Evolutionary conservation across 1,140 invertebrate species (phyloP).

Genomic region (Rhopalosiphum maidis): DNA sequence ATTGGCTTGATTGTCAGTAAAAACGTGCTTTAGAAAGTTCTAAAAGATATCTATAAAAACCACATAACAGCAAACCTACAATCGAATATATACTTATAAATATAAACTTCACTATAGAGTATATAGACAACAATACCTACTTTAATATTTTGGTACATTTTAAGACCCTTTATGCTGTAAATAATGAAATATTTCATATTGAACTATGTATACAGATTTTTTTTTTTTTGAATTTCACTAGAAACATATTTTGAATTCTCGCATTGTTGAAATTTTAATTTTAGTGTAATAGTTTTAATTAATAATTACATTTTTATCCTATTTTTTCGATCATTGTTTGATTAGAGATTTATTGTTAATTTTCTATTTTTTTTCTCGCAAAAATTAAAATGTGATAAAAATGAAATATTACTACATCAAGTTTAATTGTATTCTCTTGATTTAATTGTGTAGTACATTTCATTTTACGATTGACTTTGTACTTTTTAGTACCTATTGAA

Average conservation of each 20-base stretch:
- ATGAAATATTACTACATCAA: background rate
- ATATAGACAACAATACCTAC: background rate
- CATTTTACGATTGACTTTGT: background rate
- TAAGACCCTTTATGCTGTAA: background rate
- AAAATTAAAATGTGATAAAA: background rate
- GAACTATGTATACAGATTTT: background rate
- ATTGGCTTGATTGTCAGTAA: conserved; percentile 3
- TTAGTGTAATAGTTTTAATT: background rate
- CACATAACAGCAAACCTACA: background rate
- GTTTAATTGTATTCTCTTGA: background rate
- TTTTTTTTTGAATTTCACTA: background rate
- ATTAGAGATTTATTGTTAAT: no score
- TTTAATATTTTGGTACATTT: background rate
- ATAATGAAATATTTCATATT: background rate
- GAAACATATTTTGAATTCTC: background rate
- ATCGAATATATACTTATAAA: background rate
- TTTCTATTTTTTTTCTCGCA: background rate
- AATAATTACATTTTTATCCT: background rate
- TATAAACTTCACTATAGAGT: background rate
- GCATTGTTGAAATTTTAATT: background rate
- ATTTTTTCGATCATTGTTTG: background rate
- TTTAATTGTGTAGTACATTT: background rate
- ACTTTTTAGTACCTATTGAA: background rate
- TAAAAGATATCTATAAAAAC: background rate
- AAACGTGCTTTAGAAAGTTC: background rate